phyloP scores from a whole-genome alignment of 1,140 invertebrate species.

The Eufriesea mexicana region DNA sequence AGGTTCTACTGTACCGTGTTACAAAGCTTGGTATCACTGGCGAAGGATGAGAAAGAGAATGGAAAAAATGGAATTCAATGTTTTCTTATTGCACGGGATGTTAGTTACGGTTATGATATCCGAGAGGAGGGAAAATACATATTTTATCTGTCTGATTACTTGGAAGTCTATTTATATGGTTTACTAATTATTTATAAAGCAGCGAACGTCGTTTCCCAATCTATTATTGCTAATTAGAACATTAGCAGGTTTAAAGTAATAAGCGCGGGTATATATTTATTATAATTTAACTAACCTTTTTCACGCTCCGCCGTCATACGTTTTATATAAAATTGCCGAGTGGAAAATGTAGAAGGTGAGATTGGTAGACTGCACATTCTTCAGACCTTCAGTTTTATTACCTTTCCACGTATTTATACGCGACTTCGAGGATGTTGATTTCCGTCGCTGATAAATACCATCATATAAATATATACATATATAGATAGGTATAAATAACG shows the following conservation, averaged over 20 bases:
- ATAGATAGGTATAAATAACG: not conserved
- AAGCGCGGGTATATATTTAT: not conserved
- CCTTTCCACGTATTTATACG: not conserved
- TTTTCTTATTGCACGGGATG: not conserved
- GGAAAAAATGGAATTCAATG: not conserved
- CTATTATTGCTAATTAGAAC: not conserved
- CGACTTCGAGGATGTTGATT: not conserved
- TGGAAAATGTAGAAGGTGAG: constrained; percentile 8
- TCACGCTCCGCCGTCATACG: not conserved
- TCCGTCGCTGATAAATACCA: not conserved
- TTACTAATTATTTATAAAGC: not conserved
- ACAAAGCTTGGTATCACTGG: too few species aligned
- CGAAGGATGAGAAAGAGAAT: too few species aligned
- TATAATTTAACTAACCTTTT: not conserved
- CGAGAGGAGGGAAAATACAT: not conserved
- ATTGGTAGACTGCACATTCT: not conserved
- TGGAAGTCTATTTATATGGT: not conserved
- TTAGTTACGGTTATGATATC: not conserved
- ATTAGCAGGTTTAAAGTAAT: not conserved
- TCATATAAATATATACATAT: not conserved
- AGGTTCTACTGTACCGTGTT: too few species aligned
- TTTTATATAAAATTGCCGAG: not conserved
- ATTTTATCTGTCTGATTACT: not conserved
- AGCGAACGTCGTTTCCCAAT: not conserved
- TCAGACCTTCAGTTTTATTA: not conserved